Conservation (phyloP, 2,888 invertebrate species). For the Nysson spinosus region DNA sequence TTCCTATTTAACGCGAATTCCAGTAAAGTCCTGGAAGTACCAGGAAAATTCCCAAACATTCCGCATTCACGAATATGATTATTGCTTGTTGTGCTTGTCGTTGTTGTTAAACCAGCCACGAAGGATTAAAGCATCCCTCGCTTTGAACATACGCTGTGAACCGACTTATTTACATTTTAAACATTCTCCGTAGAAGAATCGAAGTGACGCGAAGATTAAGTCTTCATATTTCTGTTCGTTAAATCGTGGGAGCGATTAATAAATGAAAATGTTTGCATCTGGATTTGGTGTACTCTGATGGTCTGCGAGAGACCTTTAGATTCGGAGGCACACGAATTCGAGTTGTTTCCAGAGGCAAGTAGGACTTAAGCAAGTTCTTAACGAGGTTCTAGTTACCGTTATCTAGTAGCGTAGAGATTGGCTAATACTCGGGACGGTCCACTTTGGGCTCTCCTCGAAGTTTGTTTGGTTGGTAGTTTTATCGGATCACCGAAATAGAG, state of each 20-base stretch:
- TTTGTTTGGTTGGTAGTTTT: slow-evolving; percentile 30
- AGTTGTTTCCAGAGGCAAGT: slow-evolving; percentile 47
- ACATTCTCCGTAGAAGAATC: too few species aligned
- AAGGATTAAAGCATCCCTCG: too few species aligned
- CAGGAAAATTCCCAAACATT: slow-evolving; percentile 13
- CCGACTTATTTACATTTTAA: too few species aligned
- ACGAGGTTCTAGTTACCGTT: slow-evolving; percentile 59
- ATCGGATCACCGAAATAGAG: slow-evolving; percentile 68
- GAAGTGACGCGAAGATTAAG: too few species aligned
- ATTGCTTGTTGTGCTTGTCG: slow-evolving; percentile 26
- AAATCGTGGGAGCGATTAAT: too few species aligned
- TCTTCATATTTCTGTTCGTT: too few species aligned
- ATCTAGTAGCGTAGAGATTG: slow-evolving; percentile 37
- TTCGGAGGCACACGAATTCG: slow-evolving; percentile 27
- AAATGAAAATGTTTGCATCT: too few species aligned
- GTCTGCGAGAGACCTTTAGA: too few species aligned
- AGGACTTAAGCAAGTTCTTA: slow-evolving; percentile 63
- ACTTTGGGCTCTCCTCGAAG: slow-evolving; percentile 38
- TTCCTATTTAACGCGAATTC: slow-evolving; percentile 7
- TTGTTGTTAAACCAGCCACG: too few species aligned
- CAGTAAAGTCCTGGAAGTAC: slow-evolving; percentile 23
- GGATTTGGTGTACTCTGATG: too few species aligned
- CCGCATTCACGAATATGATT: neutral
- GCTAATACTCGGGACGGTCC: slow-evolving; percentile 51
- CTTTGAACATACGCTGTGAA: too few species aligned